A percentile compares a stretch with the other conserved stretches of the same genome.
Evolutionary conservation across 2,113 vertebrate genomes (phyloP).

Genomic region (Apistogramma diplotaenia): DNA sequence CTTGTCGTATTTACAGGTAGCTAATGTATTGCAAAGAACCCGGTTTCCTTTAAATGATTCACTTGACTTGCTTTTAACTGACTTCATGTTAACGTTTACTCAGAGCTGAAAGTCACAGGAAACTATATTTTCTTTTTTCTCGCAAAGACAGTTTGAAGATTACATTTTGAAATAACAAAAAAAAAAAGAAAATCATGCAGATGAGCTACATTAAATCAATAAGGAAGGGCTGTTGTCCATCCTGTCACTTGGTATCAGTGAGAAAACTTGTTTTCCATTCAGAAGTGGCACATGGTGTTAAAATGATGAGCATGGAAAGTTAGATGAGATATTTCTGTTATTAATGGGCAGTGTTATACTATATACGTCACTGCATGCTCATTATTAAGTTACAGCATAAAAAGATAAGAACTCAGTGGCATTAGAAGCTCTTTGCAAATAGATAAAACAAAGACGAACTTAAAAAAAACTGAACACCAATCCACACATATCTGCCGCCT

Average conservation of each 20-base stretch:
- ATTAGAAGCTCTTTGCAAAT: background rate
- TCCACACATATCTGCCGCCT: background rate
- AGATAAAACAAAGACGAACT: background rate
- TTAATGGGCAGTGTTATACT: background rate
- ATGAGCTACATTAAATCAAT: background rate
- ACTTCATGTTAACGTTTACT: background rate
- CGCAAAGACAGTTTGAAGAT: background rate
- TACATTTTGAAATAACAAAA: too few relatives aligned
- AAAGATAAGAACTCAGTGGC: background rate
- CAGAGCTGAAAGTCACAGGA: background rate
- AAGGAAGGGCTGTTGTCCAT: background rate
- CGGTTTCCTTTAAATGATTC: background rate
- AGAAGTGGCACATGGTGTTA: background rate
- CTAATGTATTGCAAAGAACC: background rate
- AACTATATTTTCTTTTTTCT: background rate
- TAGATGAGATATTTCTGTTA: background rate
- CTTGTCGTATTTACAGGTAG: conserved; percentile 13
- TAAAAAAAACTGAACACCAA: background rate
- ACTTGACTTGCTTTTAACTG: background rate
- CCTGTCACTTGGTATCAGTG: background rate
- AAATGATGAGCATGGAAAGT: background rate
- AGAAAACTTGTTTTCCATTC: background rate
- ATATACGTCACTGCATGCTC: background rate
- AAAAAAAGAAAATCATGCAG: background rate
- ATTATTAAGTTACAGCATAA: background rate